Evolutionary conservation across 2,888 invertebrate species (phyloP), one percentile per base, ranked within the genome.

Genomic region (Ceramica pisi): DNA sequence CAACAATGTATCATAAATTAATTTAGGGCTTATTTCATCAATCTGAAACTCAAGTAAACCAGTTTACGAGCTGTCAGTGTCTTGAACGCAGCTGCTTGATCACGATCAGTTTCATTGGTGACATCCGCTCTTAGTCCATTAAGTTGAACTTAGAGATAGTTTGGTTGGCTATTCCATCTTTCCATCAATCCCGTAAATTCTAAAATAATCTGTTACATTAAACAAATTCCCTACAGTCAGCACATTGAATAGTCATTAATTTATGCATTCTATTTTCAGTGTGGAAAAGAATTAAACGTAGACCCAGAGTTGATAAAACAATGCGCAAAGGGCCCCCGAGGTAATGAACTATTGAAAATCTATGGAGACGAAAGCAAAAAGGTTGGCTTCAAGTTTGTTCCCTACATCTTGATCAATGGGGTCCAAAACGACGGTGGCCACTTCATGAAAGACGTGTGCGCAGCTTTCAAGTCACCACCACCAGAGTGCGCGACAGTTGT

Each of bases 351-450:
- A 9, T 86, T 91, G 0, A 86, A 89, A 67, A 51, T 81, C 50
- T 90, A 90, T 66, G 92, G 91, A 12, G 86, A 87, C 1, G 86
- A 88, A 71, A 92, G 88, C 62, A 75, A 88, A 38, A 87, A 83
- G 63, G 85, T 76, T 4, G 71, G 81, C 21, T 89, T 82, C 53
- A 31, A 73, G 0, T 86, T 19, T 38, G 89, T 91, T 7, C 93
- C 93, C 3, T 85, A 89, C 69, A 74, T 91, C 19, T 73, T 91
- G 9, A 85, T 93, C 59, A 92, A 93, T 68, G 91, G 89, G n/a
- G 70, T 59, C 3, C 64, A 41, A 10, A 86, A 83, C 63, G 53
- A 64, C 2, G 86, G 83, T 0, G 64, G 77, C 8, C 61, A 90
- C 48, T 86, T 92, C 31, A 75, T 89, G 74, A 77, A 67, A 59